Percentiles rank a stretch among this genome's conserved stretches.
phyloP scores from a whole-genome alignment of 2,888 invertebrate genomes.

The Acanthosoma haemorrhoidale region DNA sequence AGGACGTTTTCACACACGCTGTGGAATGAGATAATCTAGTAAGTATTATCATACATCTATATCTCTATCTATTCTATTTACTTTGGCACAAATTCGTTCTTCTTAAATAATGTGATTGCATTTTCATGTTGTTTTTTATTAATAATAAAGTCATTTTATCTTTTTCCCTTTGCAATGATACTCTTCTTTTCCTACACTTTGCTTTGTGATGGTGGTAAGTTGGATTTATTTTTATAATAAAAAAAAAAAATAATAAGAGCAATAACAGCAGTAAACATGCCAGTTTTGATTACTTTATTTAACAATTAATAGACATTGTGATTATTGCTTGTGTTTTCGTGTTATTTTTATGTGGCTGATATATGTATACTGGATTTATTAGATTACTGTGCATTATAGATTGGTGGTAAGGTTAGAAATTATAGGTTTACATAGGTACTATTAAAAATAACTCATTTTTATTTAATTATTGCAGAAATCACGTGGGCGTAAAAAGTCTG shows the following conservation, averaged over 20 bases:
- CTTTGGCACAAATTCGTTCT: constrained; percentile 36
- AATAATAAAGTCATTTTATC: constrained; percentile 14
- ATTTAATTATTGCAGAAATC: constrained; percentile 34
- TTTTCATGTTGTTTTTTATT: constrained; percentile 22
- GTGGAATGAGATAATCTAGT: constrained; percentile 39
- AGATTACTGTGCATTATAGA: background rate
- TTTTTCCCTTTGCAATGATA: constrained; percentile 14
- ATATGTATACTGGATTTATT: background rate
- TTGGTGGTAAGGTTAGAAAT: background rate
- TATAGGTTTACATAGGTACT: background rate
- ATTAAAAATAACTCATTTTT: background rate
- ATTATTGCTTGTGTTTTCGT: background rate
- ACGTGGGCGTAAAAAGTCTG: constrained; percentile 39
- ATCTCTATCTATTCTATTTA: constrained; percentile 30
- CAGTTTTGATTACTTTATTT: background rate
- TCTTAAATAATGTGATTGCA: constrained; percentile 31
- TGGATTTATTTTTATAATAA: background rate
- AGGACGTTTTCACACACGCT: constrained; percentile 40
- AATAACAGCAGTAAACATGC: background rate
- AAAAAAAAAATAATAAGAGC: background rate
- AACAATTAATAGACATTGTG: background rate
- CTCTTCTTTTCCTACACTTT: constrained; percentile 2
- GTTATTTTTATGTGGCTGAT: background rate
- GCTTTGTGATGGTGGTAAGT: constrained; percentile 1
- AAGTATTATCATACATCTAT: constrained; percentile 39